These are phyloP conservation scores for Trisateles emortualis DNA, from an alignment of 2,888 invertebrate species.

Conservation along the genomic window DNA sequence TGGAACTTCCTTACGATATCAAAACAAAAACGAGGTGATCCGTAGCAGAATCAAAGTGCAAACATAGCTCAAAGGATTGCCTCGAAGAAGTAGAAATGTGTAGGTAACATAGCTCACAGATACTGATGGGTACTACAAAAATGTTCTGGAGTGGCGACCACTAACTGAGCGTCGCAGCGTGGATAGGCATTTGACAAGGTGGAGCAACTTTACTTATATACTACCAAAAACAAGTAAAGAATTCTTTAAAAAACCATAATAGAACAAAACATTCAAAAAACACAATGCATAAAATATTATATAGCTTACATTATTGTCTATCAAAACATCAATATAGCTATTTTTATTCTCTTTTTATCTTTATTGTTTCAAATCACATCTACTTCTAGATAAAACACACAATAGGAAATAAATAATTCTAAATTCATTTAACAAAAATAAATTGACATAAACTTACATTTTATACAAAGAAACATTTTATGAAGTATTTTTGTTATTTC, in stretches of 20 bases:
- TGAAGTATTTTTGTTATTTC: conserved; percentile 40
- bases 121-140: no score
- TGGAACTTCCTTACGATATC: no score
- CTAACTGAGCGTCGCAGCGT: no score
- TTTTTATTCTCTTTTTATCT: conserved; percentile 26
- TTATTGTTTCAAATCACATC: conserved; percentile 27
- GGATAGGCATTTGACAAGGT: no score
- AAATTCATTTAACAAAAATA: conserved; percentile 41
- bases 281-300: conserved; percentile 9
- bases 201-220: no score
- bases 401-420: conserved; percentile 31
- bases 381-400: conserved; percentile 20
- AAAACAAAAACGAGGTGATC: no score
- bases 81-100: no score
- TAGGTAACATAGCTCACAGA: no score
- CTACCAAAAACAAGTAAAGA: no score
- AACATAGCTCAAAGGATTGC: no score
- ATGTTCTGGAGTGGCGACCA: no score
- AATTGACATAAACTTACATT: conserved; percentile 42
- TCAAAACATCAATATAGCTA: conserved; percentile 10
- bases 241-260: background rate
- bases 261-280: background rate
- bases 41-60: no score
- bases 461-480: conserved; percentile 44
- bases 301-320: conserved; percentile 5